Base-by-base conservation (phyloP, 2,113 vertebrate genomes). In the Phrynocephalus versicolor region DNA sequence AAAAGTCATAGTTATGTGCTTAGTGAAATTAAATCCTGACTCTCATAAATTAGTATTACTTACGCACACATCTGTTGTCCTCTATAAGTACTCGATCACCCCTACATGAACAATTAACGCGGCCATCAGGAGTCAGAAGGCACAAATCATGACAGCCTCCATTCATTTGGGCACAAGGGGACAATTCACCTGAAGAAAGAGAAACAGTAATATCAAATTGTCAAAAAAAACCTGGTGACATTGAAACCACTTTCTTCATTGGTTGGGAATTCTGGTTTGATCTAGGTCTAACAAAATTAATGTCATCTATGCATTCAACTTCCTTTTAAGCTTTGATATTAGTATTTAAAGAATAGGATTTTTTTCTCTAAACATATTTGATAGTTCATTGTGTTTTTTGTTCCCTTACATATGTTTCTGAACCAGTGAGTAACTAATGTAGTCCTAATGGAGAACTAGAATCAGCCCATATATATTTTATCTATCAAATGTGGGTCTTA, bases 11-110 rank as follows among this genome's bases (percentile, higher is more conserved):
- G 19, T 65, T 65, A 65, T 25, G 25, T 65, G 45, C 18, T 65
- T 65, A 65, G 1, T 27, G 23, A 65, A 8, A 65, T 65, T 65
- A 65, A 27, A 27, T 65, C 64, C 25, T 30, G 27, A 71, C 87
- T 51, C 45, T 51, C 45, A 69, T 79, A 87, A 90, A 79, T 78
- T 77, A 89, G 70, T 87, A 94, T 90, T 96, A 98, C 99, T 98
- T 98, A 99, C 99, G 97, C 96, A 99, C 98, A 95, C 99, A 99
- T 99, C 98, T 97, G 97, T 98, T 98, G 96, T 98, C 97, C 88
- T 98, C 97, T 84, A 98, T 88, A 85, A 99, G 95, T 89, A 98
- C 92, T 87, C 98, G 96, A 69, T 99, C 98, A 90, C 98, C 98
- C 64, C 99, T 94, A 87, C 99, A 99, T 0, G 97, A 98, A 90